These are phyloP conservation scores for Mercenaria mercenaria DNA, from an alignment of 1,140 invertebrate species.

Conservation along the genomic window DNA sequence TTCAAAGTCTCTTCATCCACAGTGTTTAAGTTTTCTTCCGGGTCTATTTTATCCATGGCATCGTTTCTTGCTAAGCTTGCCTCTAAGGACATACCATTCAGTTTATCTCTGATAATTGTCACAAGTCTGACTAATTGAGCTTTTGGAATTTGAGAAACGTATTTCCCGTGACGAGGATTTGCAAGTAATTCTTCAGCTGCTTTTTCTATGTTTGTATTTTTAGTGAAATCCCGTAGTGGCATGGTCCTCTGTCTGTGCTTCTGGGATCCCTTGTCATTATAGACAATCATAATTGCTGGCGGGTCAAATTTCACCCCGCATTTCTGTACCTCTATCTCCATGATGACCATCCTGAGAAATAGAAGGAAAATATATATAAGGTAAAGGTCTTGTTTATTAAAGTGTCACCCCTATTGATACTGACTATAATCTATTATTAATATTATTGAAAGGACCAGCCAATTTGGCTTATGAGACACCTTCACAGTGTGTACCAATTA, in stretches of 20 bases:
- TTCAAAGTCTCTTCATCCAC: conserved; percentile 84
- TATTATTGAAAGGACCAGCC: too few relatives aligned
- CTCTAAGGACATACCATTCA: conserved; percentile 83
- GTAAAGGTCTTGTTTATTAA: too few relatives aligned
- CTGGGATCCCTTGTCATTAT: conserved; percentile 74
- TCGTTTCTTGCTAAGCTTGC: conserved; percentile 83
- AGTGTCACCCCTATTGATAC: too few relatives aligned
- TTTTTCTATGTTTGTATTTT: conserved; percentile 77
- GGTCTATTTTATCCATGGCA: conserved; percentile 82
- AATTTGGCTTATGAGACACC: too few relatives aligned
- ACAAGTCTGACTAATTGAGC: conserved; percentile 81
- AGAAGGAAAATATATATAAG: background rate
- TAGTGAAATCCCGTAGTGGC: conserved; percentile 84
- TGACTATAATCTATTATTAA: too few relatives aligned
- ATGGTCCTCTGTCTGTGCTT: conserved; percentile 84
- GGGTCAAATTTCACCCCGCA: conserved; percentile 85
- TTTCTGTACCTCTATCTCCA: conserved; percentile 74
- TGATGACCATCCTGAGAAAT: conserved; percentile 61
- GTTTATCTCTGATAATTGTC: conserved; percentile 81
- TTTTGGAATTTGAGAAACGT: conserved; percentile 78
- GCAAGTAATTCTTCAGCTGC: conserved; percentile 78
- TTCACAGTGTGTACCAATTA: too few relatives aligned
- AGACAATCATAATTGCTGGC: conserved; percentile 84
- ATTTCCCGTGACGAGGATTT: conserved; percentile 79
- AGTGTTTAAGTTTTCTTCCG: conserved; percentile 87